Evolutionary conservation across 2,888 invertebrate species (phyloP).

Genomic region (Ashinkailepas kermadecensis): DNA sequence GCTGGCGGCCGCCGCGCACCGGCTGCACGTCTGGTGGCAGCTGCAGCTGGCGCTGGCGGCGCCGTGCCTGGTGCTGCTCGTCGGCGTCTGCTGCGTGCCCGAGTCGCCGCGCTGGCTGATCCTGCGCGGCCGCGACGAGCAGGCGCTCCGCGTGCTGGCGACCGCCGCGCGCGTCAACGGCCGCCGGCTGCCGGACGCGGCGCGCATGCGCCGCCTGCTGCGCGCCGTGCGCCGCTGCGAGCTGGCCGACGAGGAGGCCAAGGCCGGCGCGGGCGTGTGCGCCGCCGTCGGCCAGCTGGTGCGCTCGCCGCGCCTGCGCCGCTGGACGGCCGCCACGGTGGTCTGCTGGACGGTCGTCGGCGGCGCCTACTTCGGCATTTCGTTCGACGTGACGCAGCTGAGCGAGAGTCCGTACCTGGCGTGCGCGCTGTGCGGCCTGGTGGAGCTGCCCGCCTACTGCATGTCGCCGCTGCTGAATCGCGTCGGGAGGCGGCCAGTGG

Average conservation of each 20-base stretch:
- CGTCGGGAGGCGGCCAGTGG: slow-evolving; percentile 45
- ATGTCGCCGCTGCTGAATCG: slow-evolving; percentile 41
- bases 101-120: slow-evolving; percentile 75
- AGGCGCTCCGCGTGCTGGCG: slow-evolving; percentile 55
- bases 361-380: slow-evolving; percentile 45
- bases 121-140: slow-evolving; percentile 55
- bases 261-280: neutral
- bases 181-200: slow-evolving; percentile 26
- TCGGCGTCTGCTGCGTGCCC: slow-evolving; percentile 55
- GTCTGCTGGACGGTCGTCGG: slow-evolving; percentile 36
- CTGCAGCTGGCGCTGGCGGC: slow-evolving; percentile 60
- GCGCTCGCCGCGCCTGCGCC: slow-evolving; percentile 58
- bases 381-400: slow-evolving; percentile 43
- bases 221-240: neutral
- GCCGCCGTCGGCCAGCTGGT: slow-evolving; percentile 51
- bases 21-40: slow-evolving; percentile 57
- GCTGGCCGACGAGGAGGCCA: neutral
- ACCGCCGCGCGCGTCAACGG: slow-evolving; percentile 52
- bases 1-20: slow-evolving; percentile 56
- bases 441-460: slow-evolving; percentile 43
- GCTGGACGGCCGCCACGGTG: slow-evolving; percentile 33
- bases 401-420: slow-evolving; percentile 46
- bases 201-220: slow-evolving; percentile 26
- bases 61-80: slow-evolving; percentile 52
- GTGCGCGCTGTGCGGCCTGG: slow-evolving; percentile 45